phyloP scores from a whole-genome alignment of 1,140 invertebrate species.

The Orius insidiosus region DNA sequence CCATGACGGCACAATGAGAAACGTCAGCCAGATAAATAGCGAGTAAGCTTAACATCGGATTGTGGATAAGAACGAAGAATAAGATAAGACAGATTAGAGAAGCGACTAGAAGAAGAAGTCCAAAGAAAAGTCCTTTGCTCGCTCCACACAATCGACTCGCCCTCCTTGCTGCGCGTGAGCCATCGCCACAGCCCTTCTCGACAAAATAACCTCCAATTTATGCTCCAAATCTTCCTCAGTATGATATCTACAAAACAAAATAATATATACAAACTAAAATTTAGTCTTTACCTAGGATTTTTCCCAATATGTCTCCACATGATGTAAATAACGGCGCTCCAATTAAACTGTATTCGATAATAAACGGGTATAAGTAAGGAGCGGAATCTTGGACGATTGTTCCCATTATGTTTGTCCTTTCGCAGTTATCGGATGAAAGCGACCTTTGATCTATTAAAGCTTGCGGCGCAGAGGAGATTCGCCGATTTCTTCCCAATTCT shows the following conservation, averaged over 20 bases:
- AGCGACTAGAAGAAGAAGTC: conserved; percentile 72
- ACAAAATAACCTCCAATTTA: conserved; percentile 64
- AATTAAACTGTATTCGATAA: conserved; percentile 92
- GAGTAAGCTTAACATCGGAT: conserved; percentile 55
- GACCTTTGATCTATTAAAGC: conserved; percentile 18
- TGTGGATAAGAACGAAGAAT: conserved; percentile 82
- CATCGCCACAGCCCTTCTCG: conserved; percentile 60
- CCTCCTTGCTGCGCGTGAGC: conserved; percentile 62
- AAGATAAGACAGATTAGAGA: conserved; percentile 82
- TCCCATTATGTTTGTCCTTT: conserved; percentile 77
- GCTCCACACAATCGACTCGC: conserved; percentile 82
- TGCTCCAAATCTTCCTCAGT: conserved; percentile 72
- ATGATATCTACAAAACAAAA: conserved; percentile 36
- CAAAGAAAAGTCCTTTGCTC: conserved; percentile 85
- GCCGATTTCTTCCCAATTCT: conserved; percentile 14
- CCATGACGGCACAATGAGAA: conserved; percentile 74
- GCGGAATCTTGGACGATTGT: conserved; percentile 78
- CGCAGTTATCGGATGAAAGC: conserved; percentile 34
- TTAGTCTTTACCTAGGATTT: conserved; percentile 42
- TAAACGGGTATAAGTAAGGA: conserved; percentile 88
- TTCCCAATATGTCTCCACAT: conserved; percentile 93
- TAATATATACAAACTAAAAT: background rate
- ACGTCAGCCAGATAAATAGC: conserved; percentile 81
- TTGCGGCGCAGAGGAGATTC: conserved; percentile 17
- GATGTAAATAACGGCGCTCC: conserved; percentile 93